Evolutionary conservation across 2,797 vertebrate species (phyloP), one percentile per base, ranked within the genome.

Genomic region (Lepus oiostolus): DNA sequence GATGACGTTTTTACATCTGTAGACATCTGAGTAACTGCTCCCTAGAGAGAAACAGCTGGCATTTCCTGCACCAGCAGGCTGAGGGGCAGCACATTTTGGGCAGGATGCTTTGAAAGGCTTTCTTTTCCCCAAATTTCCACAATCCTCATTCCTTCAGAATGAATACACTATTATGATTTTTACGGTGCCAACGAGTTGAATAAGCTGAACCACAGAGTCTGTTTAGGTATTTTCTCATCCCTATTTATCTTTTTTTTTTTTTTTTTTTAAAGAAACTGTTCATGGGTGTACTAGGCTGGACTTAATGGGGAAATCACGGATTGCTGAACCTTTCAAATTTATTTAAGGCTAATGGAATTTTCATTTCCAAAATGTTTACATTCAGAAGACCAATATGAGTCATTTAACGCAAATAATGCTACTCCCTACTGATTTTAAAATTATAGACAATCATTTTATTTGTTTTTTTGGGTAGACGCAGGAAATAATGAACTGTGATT

Each of bases 351-450:
- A 28, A 65, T 32, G 12, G 52, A 17, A 90, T 84, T 93, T 92
- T 94, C 58, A 70, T 80, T 50, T 67, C 60, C 76, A 70, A 70
- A 76, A 6, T 88, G 35, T 76, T 85, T 91, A 79, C 54, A 67
- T 63, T 93, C n/a, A 85, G 70, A 67, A 85, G 28, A 35, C 26
- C 50, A 91, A 70, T 30, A 35, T 24, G 26, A 68, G 58, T 70
- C 82, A 96, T 81, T 93, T 82, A 90, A 77, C 32, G 52, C 26
- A 88, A 90, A 93, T 42, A 75, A 81, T 38, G 16, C 52, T 76
- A 21, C 58, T 74, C 68, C 70, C 16, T 58, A 74, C 24, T 54
- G n/a, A 24, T 35, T 88, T 67, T 75, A 50, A 87, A 85, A 85
- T 60, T 62, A 89, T 28, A 47, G 38, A 72, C 13, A 42, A 22